Conservation (phyloP, 1,140 invertebrate genomes). For the Helicorthomorpha holstii region DNA sequence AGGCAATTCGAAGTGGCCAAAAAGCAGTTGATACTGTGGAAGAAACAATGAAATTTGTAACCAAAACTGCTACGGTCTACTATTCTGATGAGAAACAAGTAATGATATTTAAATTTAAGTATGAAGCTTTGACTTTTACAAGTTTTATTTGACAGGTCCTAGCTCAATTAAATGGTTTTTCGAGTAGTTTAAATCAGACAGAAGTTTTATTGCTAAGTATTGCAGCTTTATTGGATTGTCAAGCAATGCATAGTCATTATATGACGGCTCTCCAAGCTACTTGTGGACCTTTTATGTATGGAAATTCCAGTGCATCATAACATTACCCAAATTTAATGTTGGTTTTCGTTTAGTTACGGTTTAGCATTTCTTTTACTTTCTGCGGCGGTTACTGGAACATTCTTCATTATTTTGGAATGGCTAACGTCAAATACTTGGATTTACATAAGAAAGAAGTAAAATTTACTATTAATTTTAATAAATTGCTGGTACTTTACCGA, state of each 20-base stretch:
- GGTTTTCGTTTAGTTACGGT: conserved; percentile 44
- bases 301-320: not conserved
- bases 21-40: conserved; percentile 49
- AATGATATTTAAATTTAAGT: not conserved
- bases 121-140: not conserved
- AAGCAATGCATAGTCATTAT: conserved; percentile 58
- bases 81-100: conserved; percentile 28
- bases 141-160: conserved; percentile 3
- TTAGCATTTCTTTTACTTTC: conserved; percentile 67
- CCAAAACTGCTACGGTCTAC: conserved; percentile 42
- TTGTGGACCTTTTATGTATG: conserved; percentile 59
- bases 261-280: conserved; percentile 50
- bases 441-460: conserved; percentile 60
- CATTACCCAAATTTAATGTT: too few species aligned
- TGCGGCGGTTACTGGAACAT: conserved; percentile 59
- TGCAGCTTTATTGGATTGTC: conserved; percentile 57
- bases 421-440: conserved; percentile 92
- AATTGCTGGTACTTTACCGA: not conserved
- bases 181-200: conserved; percentile 14
- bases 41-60: conserved; percentile 39
- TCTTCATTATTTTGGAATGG: conserved; percentile 80
- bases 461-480: conserved; percentile 12
- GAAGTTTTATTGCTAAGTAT: conserved; percentile 22
- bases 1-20: conserved; percentile 52
- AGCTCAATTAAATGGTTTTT: conserved; percentile 7